phyloP scores from a whole-genome alignment of 2,888 invertebrate genomes.

The Cremastinae sp. region DNA sequence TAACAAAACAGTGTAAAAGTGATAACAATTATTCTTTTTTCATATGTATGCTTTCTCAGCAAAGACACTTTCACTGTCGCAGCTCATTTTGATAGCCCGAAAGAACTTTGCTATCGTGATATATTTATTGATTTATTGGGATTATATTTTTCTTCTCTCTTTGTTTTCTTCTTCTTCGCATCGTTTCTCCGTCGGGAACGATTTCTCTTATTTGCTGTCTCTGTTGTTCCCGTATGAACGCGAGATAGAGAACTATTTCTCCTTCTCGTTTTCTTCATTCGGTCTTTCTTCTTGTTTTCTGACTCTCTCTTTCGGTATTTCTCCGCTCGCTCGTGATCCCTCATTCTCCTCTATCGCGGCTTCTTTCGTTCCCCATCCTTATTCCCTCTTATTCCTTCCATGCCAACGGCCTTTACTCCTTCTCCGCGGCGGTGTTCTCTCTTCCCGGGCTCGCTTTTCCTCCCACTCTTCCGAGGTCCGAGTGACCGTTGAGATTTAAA shows the following conservation, averaged over 20 bases:
- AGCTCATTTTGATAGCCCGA: slow-evolving; percentile 37
- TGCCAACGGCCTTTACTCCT: slow-evolving; percentile 59
- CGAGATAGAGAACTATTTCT: too few species aligned
- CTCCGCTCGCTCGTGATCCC: slow-evolving; percentile 55
- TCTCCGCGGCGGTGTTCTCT: slow-evolving; percentile 50
- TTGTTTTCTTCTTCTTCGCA: slow-evolving; percentile 50
- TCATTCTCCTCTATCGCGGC: slow-evolving; percentile 58
- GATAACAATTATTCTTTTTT: too few species aligned
- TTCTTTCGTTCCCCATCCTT: slow-evolving; percentile 40
- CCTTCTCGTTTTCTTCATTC: slow-evolving; percentile 4
- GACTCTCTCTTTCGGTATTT: slow-evolving; percentile 58
- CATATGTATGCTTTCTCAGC: not conserved
- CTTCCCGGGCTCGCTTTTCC: slow-evolving; percentile 31
- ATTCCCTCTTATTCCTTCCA: slow-evolving; percentile 46
- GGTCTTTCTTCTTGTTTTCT: too few species aligned
- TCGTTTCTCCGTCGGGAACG: slow-evolving; percentile 50
- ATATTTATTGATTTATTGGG: slow-evolving; percentile 42
- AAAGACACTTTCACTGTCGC: slow-evolving; percentile 8
- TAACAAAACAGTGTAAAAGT: too few species aligned
- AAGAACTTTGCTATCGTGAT: slow-evolving; percentile 38
- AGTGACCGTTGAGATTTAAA: slow-evolving; percentile 80
- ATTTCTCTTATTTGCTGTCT: too few species aligned
- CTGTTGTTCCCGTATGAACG: too few species aligned
- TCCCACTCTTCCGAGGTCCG: slow-evolving; percentile 63
- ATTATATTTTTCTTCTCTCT: slow-evolving; percentile 55